A percentile compares a stretch with the other conserved stretches of the same genome.
phyloP scores from a whole-genome alignment of 2,113 vertebrate genomes.

The Empidonax traillii region DNA sequence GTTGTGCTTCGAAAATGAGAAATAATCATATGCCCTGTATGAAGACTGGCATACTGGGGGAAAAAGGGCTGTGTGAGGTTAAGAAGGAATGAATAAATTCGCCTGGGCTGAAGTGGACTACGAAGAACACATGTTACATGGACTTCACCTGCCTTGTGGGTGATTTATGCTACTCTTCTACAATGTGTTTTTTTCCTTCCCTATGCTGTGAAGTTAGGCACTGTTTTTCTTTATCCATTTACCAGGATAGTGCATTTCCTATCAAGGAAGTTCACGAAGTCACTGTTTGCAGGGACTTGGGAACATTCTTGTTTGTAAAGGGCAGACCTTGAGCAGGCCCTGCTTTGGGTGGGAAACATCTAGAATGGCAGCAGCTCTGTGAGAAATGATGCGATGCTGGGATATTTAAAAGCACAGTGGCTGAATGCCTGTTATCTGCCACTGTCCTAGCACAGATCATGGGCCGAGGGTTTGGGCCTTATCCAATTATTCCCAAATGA shows the following conservation, averaged over 20 bases:
- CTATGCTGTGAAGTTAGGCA: not conserved
- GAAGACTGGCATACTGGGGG: not conserved
- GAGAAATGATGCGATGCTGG: not conserved
- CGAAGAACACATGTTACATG: not conserved
- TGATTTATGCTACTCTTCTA: not conserved
- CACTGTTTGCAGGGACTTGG: not conserved
- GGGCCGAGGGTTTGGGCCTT: rapidly evolving
- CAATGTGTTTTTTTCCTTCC: not conserved
- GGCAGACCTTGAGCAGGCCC: not conserved
- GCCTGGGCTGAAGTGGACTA: not conserved
- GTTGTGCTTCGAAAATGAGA: constrained; percentile 17
- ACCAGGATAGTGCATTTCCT: not conserved
- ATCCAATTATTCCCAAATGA: not conserved
- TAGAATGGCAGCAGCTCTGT: not conserved
- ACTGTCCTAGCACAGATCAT: not conserved
- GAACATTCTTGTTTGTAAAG: not conserved
- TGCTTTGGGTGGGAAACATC: not conserved
- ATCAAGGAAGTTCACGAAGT: not conserved
- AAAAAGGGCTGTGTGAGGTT: not conserved
- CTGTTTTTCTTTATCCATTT: not conserved
- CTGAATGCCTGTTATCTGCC: not conserved
- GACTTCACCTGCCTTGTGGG: not conserved
- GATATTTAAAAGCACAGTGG: not conserved
- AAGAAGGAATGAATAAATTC: constrained; percentile 7
- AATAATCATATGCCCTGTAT: constrained; percentile 7